Base-by-base conservation (phyloP, 2,113 vertebrate genomes). In the Bettongia penicillata region DNA sequence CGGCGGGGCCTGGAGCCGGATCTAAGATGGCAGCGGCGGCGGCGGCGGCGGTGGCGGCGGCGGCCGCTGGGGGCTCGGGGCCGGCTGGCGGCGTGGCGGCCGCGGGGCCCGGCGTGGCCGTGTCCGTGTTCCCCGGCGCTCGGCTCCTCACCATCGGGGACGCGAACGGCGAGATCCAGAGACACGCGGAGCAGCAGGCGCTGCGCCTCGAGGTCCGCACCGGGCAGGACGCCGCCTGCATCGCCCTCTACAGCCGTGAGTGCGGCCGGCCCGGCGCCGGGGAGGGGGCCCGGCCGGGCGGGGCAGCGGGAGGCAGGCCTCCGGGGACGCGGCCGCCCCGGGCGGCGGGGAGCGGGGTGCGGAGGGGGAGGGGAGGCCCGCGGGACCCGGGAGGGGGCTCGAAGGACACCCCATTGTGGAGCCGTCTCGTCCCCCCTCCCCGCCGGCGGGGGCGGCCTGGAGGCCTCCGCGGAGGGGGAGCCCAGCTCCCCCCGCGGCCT, bases 91-190 rank as follows among this genome's bases (percentile, higher is more conserved):
- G 89, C 92, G 93, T 96, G 49, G 97, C 96, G 53, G 97, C 94
- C 94, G 95, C 96, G 92, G 98, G 98, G 97, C 98, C 98, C 97
- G 98, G 98, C 91, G 94, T 96, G 99, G 98, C 99, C 98, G 99
- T 99, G 99, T 99, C 99, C 95, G 99, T 99, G 98, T 99, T 99
- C 98, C 98, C 99, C 98, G 99, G 99, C 99, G 99, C 99, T 99
- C 99, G 99, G 98, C 99, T 99, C 97, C 99, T 99, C 98, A 99
- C 99, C 93, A 99, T 99, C 97, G 99, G 99, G 98, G 99, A 99
- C 98, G 99, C 99, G 93, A 99, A 99, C 94, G 99, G 99, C 98
- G 99, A 99, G 98, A 99, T 99, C 97, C 99, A 99, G 98, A 98
- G 99, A 96, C 99, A 99, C 98, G 99, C 99, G 47, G 99, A 99